These are phyloP conservation scores for Gerris lacustris DNA, from an alignment of 2,888 invertebrate species.

Conservation along the genomic window DNA sequence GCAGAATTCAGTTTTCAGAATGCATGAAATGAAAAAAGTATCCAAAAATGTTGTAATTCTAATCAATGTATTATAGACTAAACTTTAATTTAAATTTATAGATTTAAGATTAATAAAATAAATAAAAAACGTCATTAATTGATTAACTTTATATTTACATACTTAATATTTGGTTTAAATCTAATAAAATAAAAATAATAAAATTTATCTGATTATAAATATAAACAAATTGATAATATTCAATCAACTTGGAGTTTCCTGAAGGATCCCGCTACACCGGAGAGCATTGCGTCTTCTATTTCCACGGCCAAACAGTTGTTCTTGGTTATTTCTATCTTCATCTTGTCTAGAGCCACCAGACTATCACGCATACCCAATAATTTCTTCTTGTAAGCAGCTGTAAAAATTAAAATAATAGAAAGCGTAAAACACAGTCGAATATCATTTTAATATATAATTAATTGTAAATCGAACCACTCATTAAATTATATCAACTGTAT, in stretches of 20 bases:
- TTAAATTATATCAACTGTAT: neutral
- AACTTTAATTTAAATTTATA: too few species aligned
- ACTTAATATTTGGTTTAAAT: too few species aligned
- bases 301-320: conserved; percentile 62
- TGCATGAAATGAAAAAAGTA: too few species aligned
- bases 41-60: too few species aligned
- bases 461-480: too few species aligned
- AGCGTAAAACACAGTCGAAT: neutral
- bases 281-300: conserved; percentile 51
- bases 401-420: conserved; percentile 14
- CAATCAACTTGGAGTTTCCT: conserved; percentile 66
- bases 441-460: neutral
- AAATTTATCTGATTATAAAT: too few species aligned
- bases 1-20: too few species aligned
- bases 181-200: too few species aligned
- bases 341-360: conserved; percentile 34
- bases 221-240: conserved; percentile 21
- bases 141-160: too few species aligned
- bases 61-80: too few species aligned
- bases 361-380: conserved; percentile 31
- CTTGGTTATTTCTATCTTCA: conserved; percentile 45
- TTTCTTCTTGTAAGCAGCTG: conserved; percentile 34
- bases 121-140: too few species aligned
- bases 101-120: too few species aligned
- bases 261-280: conserved; percentile 55